Evolutionary conservation across 2,888 invertebrate species (phyloP).

Genomic region (Microctonus brassicae): DNA sequence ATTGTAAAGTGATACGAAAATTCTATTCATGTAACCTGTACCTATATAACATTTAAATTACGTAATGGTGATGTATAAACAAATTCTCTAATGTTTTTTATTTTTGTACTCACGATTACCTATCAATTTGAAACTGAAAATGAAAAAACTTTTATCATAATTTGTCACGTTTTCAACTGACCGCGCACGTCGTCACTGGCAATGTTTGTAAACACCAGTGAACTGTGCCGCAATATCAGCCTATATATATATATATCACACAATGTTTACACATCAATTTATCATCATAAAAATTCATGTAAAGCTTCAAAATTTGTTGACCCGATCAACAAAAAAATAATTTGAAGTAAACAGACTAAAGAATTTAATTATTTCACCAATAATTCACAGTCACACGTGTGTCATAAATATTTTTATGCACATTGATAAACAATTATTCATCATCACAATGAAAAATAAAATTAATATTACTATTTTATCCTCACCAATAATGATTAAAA

Average conservation of each 20-base stretch:
- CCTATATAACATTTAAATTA: not conserved
- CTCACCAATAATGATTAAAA: too few relatives aligned
- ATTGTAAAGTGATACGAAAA: not conserved
- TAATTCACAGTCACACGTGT: too few relatives aligned
- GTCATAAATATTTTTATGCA: too few relatives aligned
- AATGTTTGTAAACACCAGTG: not conserved
- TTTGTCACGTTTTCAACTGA: not conserved
- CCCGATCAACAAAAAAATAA: not conserved
- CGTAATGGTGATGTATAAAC: not conserved
- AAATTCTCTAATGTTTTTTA: not conserved
- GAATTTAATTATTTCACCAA: too few relatives aligned
- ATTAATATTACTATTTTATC: too few relatives aligned
- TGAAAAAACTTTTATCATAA: not conserved
- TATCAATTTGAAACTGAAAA: not conserved
- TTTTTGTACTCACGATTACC: not conserved
- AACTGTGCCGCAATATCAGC: not conserved
- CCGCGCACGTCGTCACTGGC: not conserved
- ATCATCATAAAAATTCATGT: not conserved
- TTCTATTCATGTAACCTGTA: not conserved
- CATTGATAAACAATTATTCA: too few relatives aligned
- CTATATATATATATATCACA: not conserved
- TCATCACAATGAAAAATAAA: too few relatives aligned
- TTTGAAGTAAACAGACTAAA: not conserved
- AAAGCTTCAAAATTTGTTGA: not conserved
- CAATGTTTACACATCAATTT: not conserved